Base-by-base conservation (phyloP, 2,888 invertebrate species). In the Scrobipalpa costella region DNA sequence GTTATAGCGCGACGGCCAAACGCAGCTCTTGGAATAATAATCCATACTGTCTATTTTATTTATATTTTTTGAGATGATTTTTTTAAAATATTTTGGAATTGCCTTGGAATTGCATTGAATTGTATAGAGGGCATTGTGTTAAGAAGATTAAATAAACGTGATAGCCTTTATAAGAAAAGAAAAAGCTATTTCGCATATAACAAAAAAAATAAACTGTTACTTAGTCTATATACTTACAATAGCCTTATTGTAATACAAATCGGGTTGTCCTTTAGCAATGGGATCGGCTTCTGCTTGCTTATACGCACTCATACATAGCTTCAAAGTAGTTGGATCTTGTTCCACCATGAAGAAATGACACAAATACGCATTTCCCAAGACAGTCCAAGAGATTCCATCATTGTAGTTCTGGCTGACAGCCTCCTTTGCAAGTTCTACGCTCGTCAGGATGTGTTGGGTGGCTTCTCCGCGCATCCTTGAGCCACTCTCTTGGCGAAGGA, bases 311-410 rank as follows among this genome's bases (percentile, higher is more conserved):
- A 97, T 93, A 68, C 95, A 95, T 67, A 94, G 92, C 73, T 95
- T 95, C 66, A 97, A 81, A 0, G 93, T 93, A 33, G 93, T 92
- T 0, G 95, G 95, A 74, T 95, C 94, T 78, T 97, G 96, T 1
- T 93, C 92, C 38, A 94, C 92, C 52, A 93, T 93, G 81, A 97
- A 97, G 83, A 95, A 97, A 63, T 94, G 93, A 62, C 96, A 95
- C 65, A 97, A 84, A 80, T 97, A 96, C 0, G 97, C 96, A 87
- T 97, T 98, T 33, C 96, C 98, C 59, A 97, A 88, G 62, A 97
- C 93, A 61, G 94, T 92, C 97, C 98, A 98, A 0, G 97, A 97
- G 7, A 93, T 88, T 0, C 97, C 97, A 86, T 97, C 97, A 61
- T 84, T 89, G 8, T 95, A 93, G 77, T 97, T 96, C 36, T 96